phyloP scores from a whole-genome alignment of 2,888 invertebrate genomes.

The Tetramorium bicarinatum region DNA sequence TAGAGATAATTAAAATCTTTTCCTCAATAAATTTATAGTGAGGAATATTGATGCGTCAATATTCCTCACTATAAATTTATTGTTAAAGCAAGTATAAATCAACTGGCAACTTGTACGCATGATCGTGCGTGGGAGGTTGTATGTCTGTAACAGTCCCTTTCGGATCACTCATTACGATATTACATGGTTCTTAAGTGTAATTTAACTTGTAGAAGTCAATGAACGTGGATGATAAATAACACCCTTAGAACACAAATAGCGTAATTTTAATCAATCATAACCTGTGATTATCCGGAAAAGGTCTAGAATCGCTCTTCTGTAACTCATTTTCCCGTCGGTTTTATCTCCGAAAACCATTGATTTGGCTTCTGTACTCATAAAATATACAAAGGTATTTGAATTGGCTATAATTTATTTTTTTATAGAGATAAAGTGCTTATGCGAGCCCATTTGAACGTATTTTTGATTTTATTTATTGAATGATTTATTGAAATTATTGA shows the following conservation, averaged over 20 bases:
- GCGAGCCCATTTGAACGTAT: neutral
- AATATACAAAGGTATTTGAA: neutral
- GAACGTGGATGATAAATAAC: slow-evolving; percentile 16
- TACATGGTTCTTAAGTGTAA: neutral
- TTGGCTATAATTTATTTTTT: neutral
- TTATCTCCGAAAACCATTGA: neutral
- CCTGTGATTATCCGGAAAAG: neutral
- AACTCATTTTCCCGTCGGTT: slow-evolving; percentile 1
- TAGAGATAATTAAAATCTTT: neutral
- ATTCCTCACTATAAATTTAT: too few species aligned
- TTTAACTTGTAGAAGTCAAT: neutral
- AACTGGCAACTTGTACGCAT: neutral
- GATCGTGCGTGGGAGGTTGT: neutral
- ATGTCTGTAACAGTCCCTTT: neutral
- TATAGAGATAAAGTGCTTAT: neutral
- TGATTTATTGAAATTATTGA: neutral
- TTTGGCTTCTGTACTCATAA: neutral
- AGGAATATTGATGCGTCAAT: neutral
- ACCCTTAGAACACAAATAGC: neutral
- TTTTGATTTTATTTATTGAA: too few species aligned
- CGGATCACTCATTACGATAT: neutral
- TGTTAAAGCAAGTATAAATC: neutral
- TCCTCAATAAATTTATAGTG: neutral
- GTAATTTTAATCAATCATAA: neutral
- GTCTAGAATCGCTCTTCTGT: neutral